phyloP scores from a whole-genome alignment of 2,113 vertebrate genomes.

The Oryzias melastigma region DNA sequence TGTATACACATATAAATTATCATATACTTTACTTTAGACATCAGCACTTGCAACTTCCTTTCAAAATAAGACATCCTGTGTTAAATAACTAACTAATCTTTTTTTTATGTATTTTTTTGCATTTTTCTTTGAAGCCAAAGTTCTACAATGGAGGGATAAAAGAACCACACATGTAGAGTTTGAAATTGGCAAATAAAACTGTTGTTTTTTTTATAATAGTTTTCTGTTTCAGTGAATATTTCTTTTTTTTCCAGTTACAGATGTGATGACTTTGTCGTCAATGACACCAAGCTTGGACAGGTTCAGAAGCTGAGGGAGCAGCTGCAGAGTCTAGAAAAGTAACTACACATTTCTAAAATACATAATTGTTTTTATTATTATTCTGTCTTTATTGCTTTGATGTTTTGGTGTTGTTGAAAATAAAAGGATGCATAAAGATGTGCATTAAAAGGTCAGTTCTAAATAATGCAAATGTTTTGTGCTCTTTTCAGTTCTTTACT shows the following conservation, averaged over 20 bases:
- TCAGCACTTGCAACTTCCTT: no score
- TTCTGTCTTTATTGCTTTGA: background rate
- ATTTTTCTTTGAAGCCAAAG: no score
- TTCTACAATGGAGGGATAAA: no score
- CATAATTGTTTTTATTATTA: background rate
- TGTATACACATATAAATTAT: no score
- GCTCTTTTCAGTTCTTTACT: slow-evolving; percentile 81
- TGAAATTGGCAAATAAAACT: background rate
- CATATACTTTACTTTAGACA: no score
- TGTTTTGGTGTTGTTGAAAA: background rate
- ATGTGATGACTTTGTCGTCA: slow-evolving; percentile 98
- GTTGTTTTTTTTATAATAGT: background rate
- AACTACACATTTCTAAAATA: slow-evolving; percentile 63
- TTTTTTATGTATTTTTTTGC: no score
- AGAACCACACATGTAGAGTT: no score
- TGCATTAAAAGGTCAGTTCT: no score
- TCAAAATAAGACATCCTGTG: no score
- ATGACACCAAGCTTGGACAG: slow-evolving; percentile 92
- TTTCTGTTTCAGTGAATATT: slow-evolving; percentile 16
- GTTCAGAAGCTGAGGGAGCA: slow-evolving; percentile 96
- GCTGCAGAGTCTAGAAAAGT: slow-evolving; percentile 98
- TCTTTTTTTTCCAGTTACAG: slow-evolving; percentile 84
- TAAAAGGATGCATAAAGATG: background rate
- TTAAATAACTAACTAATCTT: no score
- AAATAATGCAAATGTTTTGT: background rate